Evolutionary conservation across 1,140 invertebrate genomes (phyloP).

Genomic region (Drosophila seguyi): DNA sequence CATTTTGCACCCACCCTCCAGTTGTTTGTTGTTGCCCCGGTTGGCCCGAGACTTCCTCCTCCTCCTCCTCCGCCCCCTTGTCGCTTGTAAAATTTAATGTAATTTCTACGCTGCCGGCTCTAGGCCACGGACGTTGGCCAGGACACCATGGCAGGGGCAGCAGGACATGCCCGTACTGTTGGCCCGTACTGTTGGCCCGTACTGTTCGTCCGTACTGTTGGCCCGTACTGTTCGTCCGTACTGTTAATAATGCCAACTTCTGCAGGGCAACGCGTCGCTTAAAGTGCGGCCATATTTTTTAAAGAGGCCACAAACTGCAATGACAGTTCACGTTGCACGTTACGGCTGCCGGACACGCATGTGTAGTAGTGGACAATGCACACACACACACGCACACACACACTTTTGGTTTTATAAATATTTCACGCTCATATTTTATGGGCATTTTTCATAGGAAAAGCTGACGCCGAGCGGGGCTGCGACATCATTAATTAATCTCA

Average conservation of each 20-base stretch:
- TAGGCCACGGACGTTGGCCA: slow-evolving; percentile 53
- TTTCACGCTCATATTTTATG: slow-evolving; percentile 60
- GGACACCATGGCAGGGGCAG: slow-evolving; percentile 2
- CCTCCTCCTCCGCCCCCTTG: slow-evolving; percentile 13
- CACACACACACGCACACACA: no score
- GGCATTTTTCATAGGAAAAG: slow-evolving; percentile 51
- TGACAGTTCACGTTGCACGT: slow-evolving; percentile 52
- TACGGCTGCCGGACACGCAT: slow-evolving; percentile 23
- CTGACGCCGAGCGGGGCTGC: slow-evolving; percentile 15
- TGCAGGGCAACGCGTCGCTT: slow-evolving; percentile 22
- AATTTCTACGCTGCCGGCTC: slow-evolving; percentile 64
- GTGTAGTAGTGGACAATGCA: slow-evolving; percentile 28
- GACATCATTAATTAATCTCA: slow-evolving; percentile 58
- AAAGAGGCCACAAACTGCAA: slow-evolving; percentile 60
- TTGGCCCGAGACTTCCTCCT: slow-evolving; percentile 17
- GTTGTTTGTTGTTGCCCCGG: slow-evolving; percentile 36
- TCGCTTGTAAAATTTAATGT: slow-evolving; percentile 66
- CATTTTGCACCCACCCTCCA: no score
- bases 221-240: no score
- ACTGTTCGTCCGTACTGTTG: no score
- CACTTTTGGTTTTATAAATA: slow-evolving; percentile 63
- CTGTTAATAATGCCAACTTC: slow-evolving; percentile 43
- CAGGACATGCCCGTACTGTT: slow-evolving; percentile 9
- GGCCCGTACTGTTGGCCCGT: no score
- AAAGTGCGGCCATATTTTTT: slow-evolving; percentile 56